Percentiles rank a stretch among this genome's conserved stretches.
phyloP scores from a whole-genome alignment of 1,140 invertebrate genomes.

The Brachionus plicatilis region DNA sequence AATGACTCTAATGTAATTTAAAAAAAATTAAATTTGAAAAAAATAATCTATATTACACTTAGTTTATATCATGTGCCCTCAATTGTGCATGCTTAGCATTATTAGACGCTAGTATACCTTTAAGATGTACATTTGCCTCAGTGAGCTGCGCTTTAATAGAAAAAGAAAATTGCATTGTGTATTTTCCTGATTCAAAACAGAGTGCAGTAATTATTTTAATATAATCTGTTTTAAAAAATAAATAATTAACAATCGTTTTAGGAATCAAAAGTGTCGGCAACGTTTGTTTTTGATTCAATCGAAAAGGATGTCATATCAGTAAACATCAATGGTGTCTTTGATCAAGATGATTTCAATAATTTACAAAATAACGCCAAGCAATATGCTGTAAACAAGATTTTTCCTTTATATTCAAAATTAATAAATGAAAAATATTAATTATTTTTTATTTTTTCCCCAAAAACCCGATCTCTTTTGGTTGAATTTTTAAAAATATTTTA shows the following conservation, averaged over 20 bases:
- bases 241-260: not conserved
- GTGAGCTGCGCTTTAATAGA: constrained; percentile 50
- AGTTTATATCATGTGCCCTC: constrained; percentile 72
- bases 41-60: not conserved
- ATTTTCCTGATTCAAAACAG: constrained; percentile 22
- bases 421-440: constrained; percentile 33
- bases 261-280: not conserved
- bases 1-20: constrained; percentile 69
- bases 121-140: constrained; percentile 73
- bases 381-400: constrained; percentile 2
- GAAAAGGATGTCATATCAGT: constrained; percentile 22
- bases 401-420: not conserved
- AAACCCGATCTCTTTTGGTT: not conserved
- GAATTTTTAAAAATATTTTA: not conserved
- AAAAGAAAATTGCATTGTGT: not conserved
- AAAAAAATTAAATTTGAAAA: not conserved
- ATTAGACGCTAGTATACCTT: constrained; percentile 70
- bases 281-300: constrained; percentile 32
- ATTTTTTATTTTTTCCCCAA: not conserved
- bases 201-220: not conserved
- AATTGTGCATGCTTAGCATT: constrained; percentile 74
- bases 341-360: not conserved
- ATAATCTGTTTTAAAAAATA: not conserved
- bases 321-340: constrained; percentile 1
- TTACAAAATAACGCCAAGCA: constrained; percentile 9